Evolutionary conservation across 2,113 vertebrate species (phyloP), one percentile per base, ranked within the genome.

Genomic region (Cyphomyrus discorhynchus): DNA sequence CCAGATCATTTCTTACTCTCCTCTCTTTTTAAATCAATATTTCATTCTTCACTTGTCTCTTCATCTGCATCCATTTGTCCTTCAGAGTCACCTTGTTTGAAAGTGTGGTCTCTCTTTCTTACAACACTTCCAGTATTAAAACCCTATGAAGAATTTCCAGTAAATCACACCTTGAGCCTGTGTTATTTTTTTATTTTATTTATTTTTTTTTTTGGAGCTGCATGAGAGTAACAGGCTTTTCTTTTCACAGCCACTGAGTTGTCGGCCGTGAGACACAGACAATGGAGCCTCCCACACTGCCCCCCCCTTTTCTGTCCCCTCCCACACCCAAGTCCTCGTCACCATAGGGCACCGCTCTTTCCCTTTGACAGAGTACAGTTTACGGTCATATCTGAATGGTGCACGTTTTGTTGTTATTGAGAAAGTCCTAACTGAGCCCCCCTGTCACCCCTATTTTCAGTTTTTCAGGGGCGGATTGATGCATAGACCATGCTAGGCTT

Each of bases 1-100:
- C 31, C 74, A 42, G 74, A 39, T 80, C 15, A 80, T 5, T 42
- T 80, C 35, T 42, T 42, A 19, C 49, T 85, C 82, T 87, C 74
- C 45, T 89, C 80, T 84, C 47, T 7, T 90, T 89, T 56, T 4
- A 39, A 47, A 84, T 47, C 52, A 56, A 8, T 85, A 8, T 46
- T 74, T 87, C 46, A 10, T 45, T 74, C 88, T 58, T 86, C 82
- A 56, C 89, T 77, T 87, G 58, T 91, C 89, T 82, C 80, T 93
- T 56, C 87, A 89, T 86, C 53, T 89, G 56, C 83, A 35, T 50
- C 83, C 62, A 17, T 70, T 87, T 84, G 80, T 35, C 86, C 86
- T 74, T 39, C 13, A 83, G 89, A 15, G 49, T 11, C 31, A 82
- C 88, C 86, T 15, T 83, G 70, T 88, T 83, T n/a, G 87, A 88